Percentiles rank a stretch among this genome's conserved stretches.
Evolutionary conservation across 1,140 invertebrate genomes (phyloP).

Genomic region (Danaus plexippus): DNA sequence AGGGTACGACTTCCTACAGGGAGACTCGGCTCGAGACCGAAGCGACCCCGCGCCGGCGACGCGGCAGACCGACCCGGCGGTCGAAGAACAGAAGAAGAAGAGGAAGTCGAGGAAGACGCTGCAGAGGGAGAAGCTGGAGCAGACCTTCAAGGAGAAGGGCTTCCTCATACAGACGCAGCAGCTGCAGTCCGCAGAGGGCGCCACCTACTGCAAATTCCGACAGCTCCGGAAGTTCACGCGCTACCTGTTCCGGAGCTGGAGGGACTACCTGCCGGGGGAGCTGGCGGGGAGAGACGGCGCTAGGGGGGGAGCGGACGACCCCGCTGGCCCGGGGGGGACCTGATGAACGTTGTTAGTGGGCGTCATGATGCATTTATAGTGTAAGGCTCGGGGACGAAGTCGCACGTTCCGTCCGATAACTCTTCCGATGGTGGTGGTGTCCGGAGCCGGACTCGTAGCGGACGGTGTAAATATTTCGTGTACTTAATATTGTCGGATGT

Average conservation of each 20-base stretch:
- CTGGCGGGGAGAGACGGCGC: constrained; percentile 57
- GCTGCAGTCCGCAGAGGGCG: constrained; percentile 90
- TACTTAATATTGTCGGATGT: too few relatives aligned
- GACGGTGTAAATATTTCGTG: too few relatives aligned
- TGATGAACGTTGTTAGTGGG: neutral
- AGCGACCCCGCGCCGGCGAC: constrained; percentile 29
- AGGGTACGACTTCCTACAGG: constrained; percentile 83
- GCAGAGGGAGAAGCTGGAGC: constrained; percentile 89
- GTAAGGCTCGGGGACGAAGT: too few relatives aligned
- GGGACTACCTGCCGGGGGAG: constrained; percentile 90
- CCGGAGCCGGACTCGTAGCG: too few relatives aligned
- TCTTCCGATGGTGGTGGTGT: too few relatives aligned
- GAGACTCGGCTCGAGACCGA: constrained; percentile 77
- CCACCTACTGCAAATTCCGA: constrained; percentile 94
- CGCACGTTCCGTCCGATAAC: too few relatives aligned
- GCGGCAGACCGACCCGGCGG: constrained; percentile 46
- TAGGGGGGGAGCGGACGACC: constrained; percentile 3
- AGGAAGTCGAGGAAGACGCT: constrained; percentile 85
- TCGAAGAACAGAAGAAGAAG: constrained; percentile 71
- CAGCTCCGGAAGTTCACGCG: constrained; percentile 92
- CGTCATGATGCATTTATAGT: too few relatives aligned
- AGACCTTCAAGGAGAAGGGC: constrained; percentile 93
- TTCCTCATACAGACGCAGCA: constrained; percentile 95
- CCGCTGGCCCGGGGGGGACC: constrained; percentile 25
- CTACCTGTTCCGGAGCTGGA: constrained; percentile 93